Base-by-base conservation (phyloP, 2,113 vertebrate genomes). In the Cololabis saira region DNA sequence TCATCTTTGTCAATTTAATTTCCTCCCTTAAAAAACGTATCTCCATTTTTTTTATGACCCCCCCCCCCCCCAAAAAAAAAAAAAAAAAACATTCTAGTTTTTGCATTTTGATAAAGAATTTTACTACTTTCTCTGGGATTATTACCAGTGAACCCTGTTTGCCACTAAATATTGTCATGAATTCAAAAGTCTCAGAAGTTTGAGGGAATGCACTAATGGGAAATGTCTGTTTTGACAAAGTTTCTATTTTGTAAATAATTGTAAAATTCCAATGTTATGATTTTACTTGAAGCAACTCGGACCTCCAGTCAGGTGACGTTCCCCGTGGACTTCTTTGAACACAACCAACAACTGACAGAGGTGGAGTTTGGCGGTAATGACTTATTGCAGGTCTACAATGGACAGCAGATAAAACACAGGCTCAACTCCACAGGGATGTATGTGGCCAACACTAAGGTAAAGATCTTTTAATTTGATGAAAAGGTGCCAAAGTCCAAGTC, bases 351-450 rank as follows among this genome's bases (percentile, higher is more conserved):
- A 67, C 92, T 99, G 63, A 98, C 97, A 0, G 98, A 99, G 1
- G 96, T 99, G 72, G 98, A 99, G 83, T 99, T 98, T 3, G 97
- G 98, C 0, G 98, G 98, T 27, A 99, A 98, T 11, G 98, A 99
- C 80, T 93, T 99, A 63, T 90, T 99, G 65, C 98, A 99, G 86
- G 96, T 99, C 63, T 99, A 99, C 85, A 99, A 99, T 0, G 97
- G 96, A 24, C 97, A 99, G 82, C 98, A 99, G 92, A 99, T 99
- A 69, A 99, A 98, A 89, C 98, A 99, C 87, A 93, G 97, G 1
- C 95, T 99, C 74, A 99, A 98, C 72, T 99, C 98, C 69, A 97
- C 97, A 0, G 97, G 97, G 91, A 99, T 99, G 97, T 99, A 99
- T 19, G 97, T 99, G 87, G 98, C 98, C 78, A 99, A 96, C 93